Conservation (phyloP, 53 echinoderm and acorn worm genomes). For the Arbacia lixula region DNA sequence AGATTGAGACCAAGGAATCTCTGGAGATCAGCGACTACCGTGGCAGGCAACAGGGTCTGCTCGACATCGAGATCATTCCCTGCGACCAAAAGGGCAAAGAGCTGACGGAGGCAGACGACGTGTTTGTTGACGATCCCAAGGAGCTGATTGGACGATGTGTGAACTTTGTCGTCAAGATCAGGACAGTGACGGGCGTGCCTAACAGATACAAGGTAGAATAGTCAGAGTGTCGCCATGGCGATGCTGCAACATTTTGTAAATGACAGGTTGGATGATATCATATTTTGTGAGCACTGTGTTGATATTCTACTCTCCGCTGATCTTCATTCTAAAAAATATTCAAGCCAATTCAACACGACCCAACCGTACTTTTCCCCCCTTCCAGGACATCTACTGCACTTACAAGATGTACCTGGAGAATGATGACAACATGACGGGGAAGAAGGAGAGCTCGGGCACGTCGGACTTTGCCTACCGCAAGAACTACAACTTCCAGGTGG, state of each 20-base stretch:
- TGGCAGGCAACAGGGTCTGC: conserved; percentile 82
- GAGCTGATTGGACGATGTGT: conserved; percentile 84
- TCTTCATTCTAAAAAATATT: neutral
- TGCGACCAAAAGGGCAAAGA: conserved; percentile 89
- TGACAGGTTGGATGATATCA: neutral
- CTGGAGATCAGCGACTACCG: conserved; percentile 81
- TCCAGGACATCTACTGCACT: conserved; percentile 84
- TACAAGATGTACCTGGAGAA: conserved; percentile 87
- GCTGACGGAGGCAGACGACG: conserved; percentile 90
- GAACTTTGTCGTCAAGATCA: conserved; percentile 92
- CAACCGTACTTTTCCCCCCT: neutral
- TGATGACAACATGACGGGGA: conserved; percentile 67
- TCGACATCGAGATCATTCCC: conserved; percentile 87
- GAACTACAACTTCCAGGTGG: conserved; percentile 72
- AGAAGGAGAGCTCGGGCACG: conserved; percentile 62
- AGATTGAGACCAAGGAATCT: conserved; percentile 97
- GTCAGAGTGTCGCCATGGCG: neutral
- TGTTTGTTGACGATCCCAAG: conserved; percentile 97
- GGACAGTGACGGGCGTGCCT: conserved; percentile 79
- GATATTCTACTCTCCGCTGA: neutral
- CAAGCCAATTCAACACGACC: neutral
- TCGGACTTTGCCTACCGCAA: conserved; percentile 89
- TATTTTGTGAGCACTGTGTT: neutral
- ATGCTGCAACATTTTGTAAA: too few species aligned
- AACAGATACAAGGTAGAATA: conserved; percentile 84